Evolutionary conservation across 2,797 vertebrate species (phyloP).

Genomic region (Lophotriccus pileatus): DNA sequence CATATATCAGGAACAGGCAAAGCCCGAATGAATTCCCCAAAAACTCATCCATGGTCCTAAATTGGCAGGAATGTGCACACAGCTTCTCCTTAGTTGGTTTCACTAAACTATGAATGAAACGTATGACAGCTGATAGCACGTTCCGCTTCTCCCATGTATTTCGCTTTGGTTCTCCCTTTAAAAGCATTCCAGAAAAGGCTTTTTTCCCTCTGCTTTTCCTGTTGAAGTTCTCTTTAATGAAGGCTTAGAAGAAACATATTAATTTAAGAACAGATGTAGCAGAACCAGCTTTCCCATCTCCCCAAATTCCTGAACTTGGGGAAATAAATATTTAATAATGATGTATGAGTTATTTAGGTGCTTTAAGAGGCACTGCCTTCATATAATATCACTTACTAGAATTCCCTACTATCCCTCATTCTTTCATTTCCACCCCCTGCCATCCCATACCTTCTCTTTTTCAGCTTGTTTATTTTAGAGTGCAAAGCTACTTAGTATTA

Average conservation of each 20-base stretch:
- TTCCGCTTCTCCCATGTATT: neutral
- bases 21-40: neutral
- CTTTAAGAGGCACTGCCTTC: neutral
- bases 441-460: neutral
- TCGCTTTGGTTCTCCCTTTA: neutral
- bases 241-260: neutral
- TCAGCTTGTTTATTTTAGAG: conserved; percentile 46
- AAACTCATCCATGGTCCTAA: neutral
- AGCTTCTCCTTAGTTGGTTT: neutral
- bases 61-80: neutral
- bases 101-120: neutral
- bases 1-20: neutral
- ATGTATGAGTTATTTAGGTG: neutral
- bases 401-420: neutral
- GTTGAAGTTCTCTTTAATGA: neutral
- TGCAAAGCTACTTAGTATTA: conserved; percentile 46
- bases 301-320: neutral
- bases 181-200: neutral
- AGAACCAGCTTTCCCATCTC: neutral
- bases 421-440: neutral
- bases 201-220: neutral
- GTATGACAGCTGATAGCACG: neutral
- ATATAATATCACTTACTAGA: neutral
- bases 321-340: neutral
- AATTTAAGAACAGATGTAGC: neutral